Evolutionary conservation across 2,888 invertebrate species (phyloP).

Genomic region (Eupithecia centaureata): DNA sequence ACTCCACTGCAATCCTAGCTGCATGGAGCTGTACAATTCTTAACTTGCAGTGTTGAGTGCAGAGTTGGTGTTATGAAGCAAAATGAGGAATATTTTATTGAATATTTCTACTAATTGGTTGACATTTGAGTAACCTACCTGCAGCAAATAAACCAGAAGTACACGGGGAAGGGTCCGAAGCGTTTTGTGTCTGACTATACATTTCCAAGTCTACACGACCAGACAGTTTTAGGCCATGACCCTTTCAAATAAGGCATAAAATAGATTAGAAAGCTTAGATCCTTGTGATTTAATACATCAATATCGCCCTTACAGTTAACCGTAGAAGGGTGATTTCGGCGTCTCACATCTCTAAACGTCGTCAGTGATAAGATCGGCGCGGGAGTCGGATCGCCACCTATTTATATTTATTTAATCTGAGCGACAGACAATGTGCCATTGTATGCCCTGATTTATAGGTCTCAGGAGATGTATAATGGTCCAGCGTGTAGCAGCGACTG

Average conservation of each 20-base stretch:
- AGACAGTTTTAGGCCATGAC: slow-evolving; percentile 50
- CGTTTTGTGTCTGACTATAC: not conserved
- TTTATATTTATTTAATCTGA: slow-evolving; percentile 81
- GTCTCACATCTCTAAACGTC: slow-evolving; percentile 64
- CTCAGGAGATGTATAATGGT: slow-evolving; percentile 54
- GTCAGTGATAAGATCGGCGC: slow-evolving; percentile 77
- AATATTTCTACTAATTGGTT: not conserved
- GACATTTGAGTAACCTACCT: not conserved
- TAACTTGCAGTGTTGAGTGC: no score
- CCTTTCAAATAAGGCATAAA: slow-evolving; percentile 53
- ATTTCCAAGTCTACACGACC: not conserved
- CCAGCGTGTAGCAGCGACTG: slow-evolving; percentile 49
- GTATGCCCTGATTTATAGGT: slow-evolving; percentile 79
- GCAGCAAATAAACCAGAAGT: not conserved
- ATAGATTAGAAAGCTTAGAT: slow-evolving; percentile 42
- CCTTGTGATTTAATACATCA: slow-evolving; percentile 52
- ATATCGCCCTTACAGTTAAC: slow-evolving; percentile 60
- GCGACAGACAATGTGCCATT: slow-evolving; percentile 83
- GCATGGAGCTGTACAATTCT: no score
- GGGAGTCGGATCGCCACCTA: slow-evolving; percentile 76
- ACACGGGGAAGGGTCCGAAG: not conserved
- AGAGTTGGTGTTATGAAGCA: not conserved
- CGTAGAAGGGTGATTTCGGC: slow-evolving; percentile 62
- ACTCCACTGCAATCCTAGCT: no score
- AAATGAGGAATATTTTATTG: not conserved